phyloP scores from a whole-genome alignment of 1,140 invertebrate species.

The Papilio dardanus region DNA sequence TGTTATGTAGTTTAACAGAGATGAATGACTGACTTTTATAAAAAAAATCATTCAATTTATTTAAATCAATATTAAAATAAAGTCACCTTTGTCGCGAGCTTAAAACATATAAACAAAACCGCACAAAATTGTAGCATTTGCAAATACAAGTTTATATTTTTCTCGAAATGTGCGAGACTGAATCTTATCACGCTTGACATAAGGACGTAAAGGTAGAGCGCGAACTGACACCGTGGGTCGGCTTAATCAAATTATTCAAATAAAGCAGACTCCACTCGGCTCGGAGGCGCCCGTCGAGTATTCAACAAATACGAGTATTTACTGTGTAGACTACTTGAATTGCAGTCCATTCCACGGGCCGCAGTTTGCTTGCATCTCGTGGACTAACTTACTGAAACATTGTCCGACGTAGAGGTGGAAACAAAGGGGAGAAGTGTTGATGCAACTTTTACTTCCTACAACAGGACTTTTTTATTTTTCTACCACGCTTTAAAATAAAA shows the following conservation, averaged over 20 bases:
- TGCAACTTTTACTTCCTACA: constrained; percentile 8
- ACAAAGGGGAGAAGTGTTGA: constrained; percentile 12
- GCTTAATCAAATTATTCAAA: constrained; percentile 79
- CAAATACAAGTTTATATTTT: constrained; percentile 44
- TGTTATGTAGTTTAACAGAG: too few relatives aligned
- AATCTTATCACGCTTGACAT: constrained; percentile 47
- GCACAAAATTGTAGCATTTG: constrained; percentile 19
- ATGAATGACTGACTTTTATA: too few relatives aligned
- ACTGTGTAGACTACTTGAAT: constrained; percentile 56
- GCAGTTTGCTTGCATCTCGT: constrained; percentile 41
- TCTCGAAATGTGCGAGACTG: constrained; percentile 41
- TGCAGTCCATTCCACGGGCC: constrained; percentile 50
- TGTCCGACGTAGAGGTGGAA: constrained; percentile 30
- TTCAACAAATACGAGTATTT: constrained; percentile 71
- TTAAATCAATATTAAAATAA: constrained; percentile 20
- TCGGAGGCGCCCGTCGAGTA: constrained; percentile 59
- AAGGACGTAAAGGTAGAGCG: constrained; percentile 39
- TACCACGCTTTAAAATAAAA: not conserved
- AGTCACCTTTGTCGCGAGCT: not conserved
- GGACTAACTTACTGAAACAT: constrained; percentile 39
- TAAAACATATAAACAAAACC: constrained; percentile 27
- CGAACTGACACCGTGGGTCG: constrained; percentile 47
- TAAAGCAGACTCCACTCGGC: constrained; percentile 63
- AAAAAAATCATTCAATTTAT: too few relatives aligned
- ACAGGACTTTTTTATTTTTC: constrained; percentile 17